Evolutionary conservation across 2,888 invertebrate genomes (phyloP), one percentile per base, ranked within the genome.

Genomic region (Drosophila vallismaia): DNA sequence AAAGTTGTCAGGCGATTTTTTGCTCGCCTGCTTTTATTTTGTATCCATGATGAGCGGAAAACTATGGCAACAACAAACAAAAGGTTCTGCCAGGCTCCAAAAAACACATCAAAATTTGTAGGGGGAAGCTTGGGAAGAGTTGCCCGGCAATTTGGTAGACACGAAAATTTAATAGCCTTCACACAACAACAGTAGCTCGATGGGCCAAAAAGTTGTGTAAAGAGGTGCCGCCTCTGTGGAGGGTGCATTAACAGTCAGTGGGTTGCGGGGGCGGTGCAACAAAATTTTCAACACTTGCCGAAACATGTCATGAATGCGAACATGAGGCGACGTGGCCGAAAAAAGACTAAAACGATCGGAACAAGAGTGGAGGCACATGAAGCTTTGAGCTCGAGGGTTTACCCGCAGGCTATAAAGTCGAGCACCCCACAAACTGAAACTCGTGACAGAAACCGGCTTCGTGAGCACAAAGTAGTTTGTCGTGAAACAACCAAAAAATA

Each of bases 81-180:
- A 59, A 48, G 54, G 31, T 28, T 38, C 48, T 56, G 42, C 40
- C 71, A 57, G 71, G 64, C 71, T 72, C 64, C 68, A 55, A 62
- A 73, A 68, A 73, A 53, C 72, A 67, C 74, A 73, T 74, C 51
- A 73, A 73, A 73, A 73, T 57, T 73, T 68, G 53, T 54, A 38
- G 29, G 42, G 54, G 45, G 14, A 0, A 24, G 51, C 6, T 28
- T 36, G 9, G 24, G 44, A 4, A 40, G 8, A 36, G 54, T 50
- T 53, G 59, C 71, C 71, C 44, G 31, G 66, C 63, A 53, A 56
- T 67, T 70, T 60, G 48, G 50, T 45, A 62, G 62, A 74, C 72
- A 72, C 81, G 67, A 86, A 74, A 74, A 73, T 86, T 80, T 80
- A 83, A 82, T 82, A 73, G 86, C 72, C 66, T 51, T 52, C 60